Percentiles rank a stretch among this genome's conserved stretches.
Conservation (phyloP, 2,797 vertebrate genomes). For the Thamnophis elegans region DNA sequence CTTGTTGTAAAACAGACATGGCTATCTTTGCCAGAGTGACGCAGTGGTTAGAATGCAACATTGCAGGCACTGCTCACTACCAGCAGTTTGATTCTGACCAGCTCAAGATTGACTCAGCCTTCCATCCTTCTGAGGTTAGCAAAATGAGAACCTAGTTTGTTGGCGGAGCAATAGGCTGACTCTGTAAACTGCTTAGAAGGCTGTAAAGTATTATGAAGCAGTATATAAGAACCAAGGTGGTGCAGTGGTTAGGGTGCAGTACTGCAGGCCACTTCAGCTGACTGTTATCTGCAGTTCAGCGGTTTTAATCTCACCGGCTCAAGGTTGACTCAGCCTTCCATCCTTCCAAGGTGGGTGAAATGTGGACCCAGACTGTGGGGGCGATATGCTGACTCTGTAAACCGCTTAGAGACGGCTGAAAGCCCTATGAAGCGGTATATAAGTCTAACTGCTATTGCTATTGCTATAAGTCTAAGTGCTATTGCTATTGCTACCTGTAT, state of each 20-base stretch:
- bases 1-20: background rate
- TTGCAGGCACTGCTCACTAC: background rate
- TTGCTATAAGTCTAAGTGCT: background rate
- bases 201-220: background rate
- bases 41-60: background rate
- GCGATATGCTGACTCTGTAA: no score
- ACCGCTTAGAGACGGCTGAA: no score
- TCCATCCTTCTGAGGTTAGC: background rate
- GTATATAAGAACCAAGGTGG: no score
- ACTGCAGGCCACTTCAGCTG: no score
- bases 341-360: no score
- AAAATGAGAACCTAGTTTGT: background rate
- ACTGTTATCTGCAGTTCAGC: no score
- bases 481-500: background rate
- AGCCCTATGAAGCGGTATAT: no score
- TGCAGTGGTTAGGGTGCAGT: no score
- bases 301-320: no score
- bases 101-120: background rate
- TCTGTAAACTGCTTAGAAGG: background rate
- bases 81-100: background rate
- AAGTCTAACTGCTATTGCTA: no score
- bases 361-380: no score
- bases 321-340: no score
- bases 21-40: background rate
- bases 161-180: background rate